A percentile compares a stretch with the other conserved stretches of the same genome.
These are phyloP conservation scores for Sthenelais limicola DNA, from an alignment of 2,888 invertebrate genomes.

Conservation along the genomic window DNA sequence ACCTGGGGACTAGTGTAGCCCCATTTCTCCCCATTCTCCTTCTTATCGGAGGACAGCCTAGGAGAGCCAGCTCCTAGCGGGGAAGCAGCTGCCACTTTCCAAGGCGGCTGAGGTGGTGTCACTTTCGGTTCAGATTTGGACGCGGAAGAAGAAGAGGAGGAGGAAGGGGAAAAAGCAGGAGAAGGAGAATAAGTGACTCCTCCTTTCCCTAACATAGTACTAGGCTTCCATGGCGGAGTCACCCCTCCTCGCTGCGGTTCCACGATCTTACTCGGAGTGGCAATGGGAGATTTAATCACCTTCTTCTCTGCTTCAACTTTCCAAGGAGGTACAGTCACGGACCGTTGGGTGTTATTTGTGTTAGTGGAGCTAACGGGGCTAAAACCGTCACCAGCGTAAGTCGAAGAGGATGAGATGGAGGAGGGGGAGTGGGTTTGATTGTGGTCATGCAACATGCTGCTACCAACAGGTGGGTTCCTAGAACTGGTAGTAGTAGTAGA, in stretches of 20 bases:
- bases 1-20: conserved; percentile 21
- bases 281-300: no score
- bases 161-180: no score
- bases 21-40: conserved; percentile 3
- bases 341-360: not conserved
- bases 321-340: conserved; percentile 16
- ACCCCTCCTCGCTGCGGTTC: no score
- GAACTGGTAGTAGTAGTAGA: conserved; percentile 15
- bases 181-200: no score
- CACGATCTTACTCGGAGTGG: no score
- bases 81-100: no score
- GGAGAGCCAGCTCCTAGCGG: no score
- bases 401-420: not conserved
- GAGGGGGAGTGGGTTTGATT: conserved; percentile 17
- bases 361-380: not conserved
- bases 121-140: no score
- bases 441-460: conserved; percentile 35
- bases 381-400: not conserved
- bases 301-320: conserved; percentile 3
- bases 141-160: no score
- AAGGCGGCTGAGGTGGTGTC: no score
- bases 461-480: not conserved
- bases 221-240: no score
- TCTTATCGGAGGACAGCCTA: not conserved
- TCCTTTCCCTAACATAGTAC: no score